Evolutionary conservation across 2,797 vertebrate genomes (phyloP).

Genomic region (Falco columbarius): DNA sequence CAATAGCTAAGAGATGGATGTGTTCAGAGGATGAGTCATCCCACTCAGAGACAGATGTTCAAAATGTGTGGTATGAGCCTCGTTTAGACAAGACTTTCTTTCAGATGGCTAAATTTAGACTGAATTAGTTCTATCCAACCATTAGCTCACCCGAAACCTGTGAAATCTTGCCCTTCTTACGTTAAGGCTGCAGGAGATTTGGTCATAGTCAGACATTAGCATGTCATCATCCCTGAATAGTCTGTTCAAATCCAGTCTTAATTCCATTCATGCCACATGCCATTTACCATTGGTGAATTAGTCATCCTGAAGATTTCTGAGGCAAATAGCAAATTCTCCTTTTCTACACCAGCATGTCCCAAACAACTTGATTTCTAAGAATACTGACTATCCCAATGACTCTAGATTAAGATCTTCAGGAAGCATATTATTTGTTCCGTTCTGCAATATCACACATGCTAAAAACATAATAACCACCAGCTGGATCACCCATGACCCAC

Average conservation of each 20-base stretch:
- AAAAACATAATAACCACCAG: neutral
- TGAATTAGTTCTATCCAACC: neutral
- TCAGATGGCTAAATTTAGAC: conserved; percentile 41
- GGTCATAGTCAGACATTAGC: neutral
- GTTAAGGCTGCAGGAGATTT: neutral
- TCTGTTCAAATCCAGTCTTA: neutral
- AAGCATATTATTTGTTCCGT: neutral
- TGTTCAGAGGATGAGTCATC: conserved; percentile 1
- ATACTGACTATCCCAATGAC: neutral
- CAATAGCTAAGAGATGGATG: neutral
- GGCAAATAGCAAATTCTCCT: neutral
- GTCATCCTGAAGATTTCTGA: neutral
- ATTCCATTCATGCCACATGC: neutral
- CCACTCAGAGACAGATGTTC: neutral
- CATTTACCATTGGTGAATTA: neutral
- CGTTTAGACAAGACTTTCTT: conserved; percentile 17
- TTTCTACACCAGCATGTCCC: neutral
- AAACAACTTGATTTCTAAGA: neutral
- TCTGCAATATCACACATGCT: neutral
- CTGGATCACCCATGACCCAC: neutral
- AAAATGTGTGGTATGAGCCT: neutral
- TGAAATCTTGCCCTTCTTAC: conserved; percentile 34
- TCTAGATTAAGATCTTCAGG: neutral
- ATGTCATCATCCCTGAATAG: conserved; percentile 19
- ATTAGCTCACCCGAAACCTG: conserved; percentile 50